These are phyloP conservation scores for Balearica regulorum DNA, from an alignment of 2,797 vertebrate genomes.

Conservation along the genomic window DNA sequence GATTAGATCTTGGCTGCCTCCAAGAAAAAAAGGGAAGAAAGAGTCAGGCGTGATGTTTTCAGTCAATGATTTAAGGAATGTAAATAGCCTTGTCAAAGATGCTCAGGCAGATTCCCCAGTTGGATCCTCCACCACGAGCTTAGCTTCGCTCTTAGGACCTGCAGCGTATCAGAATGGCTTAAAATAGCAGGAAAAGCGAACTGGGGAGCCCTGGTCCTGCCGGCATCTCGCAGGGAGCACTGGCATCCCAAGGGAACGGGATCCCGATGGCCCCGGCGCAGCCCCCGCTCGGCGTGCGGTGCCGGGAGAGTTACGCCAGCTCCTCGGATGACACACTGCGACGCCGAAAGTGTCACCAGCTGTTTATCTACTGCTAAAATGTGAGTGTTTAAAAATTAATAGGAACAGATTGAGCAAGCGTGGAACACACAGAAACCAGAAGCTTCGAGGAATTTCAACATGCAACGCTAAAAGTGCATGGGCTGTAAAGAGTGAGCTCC, in stretches of 20 bases:
- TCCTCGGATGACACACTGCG: too few species aligned
- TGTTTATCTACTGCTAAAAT: neutral
- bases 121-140: neutral
- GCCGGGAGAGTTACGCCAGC: neutral
- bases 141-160: neutral
- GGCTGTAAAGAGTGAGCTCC: neutral
- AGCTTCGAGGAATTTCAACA: neutral
- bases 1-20: slow-evolving; percentile 14
- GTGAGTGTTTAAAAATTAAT: neutral
- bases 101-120: neutral
- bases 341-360: neutral
- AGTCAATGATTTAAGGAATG: slow-evolving; percentile 2
- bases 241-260: neutral
- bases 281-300: accelerated
- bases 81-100: slow-evolving; percentile 7
- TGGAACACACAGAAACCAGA: neutral
- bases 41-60: neutral
- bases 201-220: neutral
- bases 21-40: neutral
- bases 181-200: neutral
- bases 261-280: accelerated
- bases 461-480: accelerated
- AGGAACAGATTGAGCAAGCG: neutral
- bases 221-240: accelerated
- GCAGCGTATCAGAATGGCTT: neutral